Base-by-base conservation (phyloP, 2,888 invertebrate species). In the Dolichomitus sp. region DNA sequence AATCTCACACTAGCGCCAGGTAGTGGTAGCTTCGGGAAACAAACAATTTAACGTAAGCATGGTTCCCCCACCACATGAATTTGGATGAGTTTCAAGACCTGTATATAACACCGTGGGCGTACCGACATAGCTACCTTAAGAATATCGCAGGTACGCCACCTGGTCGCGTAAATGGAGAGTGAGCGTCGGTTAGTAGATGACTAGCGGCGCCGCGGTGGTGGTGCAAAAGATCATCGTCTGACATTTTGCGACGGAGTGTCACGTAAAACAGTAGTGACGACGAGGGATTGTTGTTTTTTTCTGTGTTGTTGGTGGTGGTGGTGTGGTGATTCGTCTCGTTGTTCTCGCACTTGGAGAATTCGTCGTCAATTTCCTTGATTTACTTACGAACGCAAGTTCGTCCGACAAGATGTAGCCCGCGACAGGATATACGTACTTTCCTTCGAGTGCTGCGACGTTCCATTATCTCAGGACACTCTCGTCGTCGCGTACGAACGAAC, bases 201-300 rank as follows among this genome's bases (percentile, higher is more conserved):
- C 19, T 11, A 19, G 11, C 19, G 23, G 19, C 52, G 19, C 23
- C 52, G 52, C 57, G 1, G 33, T n/a, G 33, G 14, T 30, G 5
- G 5, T 33, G 30, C 4, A 2, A 54, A 19, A 27, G 14, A 19
- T 7, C 11, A 5, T 14, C 23, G 50, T 72, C 79, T 72, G 66
- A 72, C 79, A 79, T 79, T 79, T 72, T 73, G 66, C 79, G 79
- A 72, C 70, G 72, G 65, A 72, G 78, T 79, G 65, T 72, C 78
- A 27, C 61, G 50, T 11, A 52, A 54, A 65, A 65, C 42, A 52
- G 69, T 61, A 23, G 23, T 23, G 23, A 23, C 54, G 14, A 12
- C 54, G 54, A 23, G 50, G 70, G 50, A 42, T 65, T 72, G 70
- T 70, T 63, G 61, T 72, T 63, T 77, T 69, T 54, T 78, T 42